Base-by-base conservation (phyloP, 1,140 invertebrate genomes). In the Schlechtendalia chinensis region DNA sequence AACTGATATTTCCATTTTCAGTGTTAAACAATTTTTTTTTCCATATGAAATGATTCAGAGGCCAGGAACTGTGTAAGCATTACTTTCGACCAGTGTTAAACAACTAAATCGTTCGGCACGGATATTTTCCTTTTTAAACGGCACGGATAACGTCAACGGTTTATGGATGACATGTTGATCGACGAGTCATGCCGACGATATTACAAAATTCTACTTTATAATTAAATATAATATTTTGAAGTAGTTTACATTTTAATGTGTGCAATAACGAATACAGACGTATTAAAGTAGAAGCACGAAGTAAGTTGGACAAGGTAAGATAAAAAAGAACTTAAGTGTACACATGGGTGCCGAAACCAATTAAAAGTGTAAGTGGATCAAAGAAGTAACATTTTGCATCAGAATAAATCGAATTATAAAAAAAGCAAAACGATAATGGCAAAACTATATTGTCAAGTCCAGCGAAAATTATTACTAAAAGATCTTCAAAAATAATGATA, bases 301-400 rank as follows among this genome's bases (percentile, higher is more conserved):
- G 32, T 65, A 39, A 4, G 32, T 65, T 65, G n/a, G 19, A 32
- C 1, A 29, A 22, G 19, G 8, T 39, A 65, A 65, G 27, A 65
- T 65, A 3, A 29, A 2, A 39, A 32, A 65, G 59, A 17, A 19
- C 59, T 61, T 65, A 27, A 39, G 32, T 39, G 29, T 8, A 65
- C n/a, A 45, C 32, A 39, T 39, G 63, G n/a, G 32, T 17, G n/a
- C 10, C 32, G 39, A 65, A 65, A 65, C 29, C 63, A 65, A 65
- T 65, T 65, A 65, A 45, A 65, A 65, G 29, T 45, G n/a, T n/a
- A n/a, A 65, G n/a, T 12, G 19, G n/a, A 65, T 27, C 16, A 65
- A 29, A 45, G 19, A 65, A 14, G 12, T 11, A 10, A 45, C 32
- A 39, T 65, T 45, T 11, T 32, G 1, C 19, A 65, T 39, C 29